Evolutionary conservation across 2,113 vertebrate species (phyloP).

Genomic region (Enhydra lutris): DNA sequence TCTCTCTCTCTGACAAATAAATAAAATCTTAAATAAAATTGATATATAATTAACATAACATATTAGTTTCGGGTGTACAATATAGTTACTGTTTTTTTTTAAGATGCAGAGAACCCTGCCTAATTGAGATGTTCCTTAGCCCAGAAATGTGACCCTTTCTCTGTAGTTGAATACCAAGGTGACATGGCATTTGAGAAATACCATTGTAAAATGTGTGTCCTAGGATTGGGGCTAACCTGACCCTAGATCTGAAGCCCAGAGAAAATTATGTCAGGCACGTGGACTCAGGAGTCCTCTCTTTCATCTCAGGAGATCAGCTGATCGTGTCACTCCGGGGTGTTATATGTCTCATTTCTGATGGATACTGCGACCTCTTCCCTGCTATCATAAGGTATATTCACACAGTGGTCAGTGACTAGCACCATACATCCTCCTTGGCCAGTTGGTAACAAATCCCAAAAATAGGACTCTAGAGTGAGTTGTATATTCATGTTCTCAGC

Average conservation of each 20-base stretch:
- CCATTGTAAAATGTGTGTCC: not conserved
- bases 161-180: not conserved
- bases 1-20: not conserved
- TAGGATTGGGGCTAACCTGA: not conserved
- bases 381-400: not conserved
- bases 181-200: not conserved
- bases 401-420: not conserved
- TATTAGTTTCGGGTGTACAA: not conserved
- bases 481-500: not conserved
- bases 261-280: not conserved
- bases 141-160: not conserved
- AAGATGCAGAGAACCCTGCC: not conserved
- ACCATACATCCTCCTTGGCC: not conserved
- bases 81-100: not conserved
- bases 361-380: not conserved
- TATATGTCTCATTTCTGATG: not conserved
- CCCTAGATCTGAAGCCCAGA: slow-evolving; percentile 17
- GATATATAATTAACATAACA: not conserved
- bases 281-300: not conserved
- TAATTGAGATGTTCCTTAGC: not conserved
- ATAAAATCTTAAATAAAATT: not conserved
- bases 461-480: not conserved
- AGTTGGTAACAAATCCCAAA: not conserved
- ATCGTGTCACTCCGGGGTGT: not conserved
- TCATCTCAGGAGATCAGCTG: not conserved